Evolutionary conservation across 2,888 invertebrate genomes (phyloP).

Genomic region (Teinopalpus imperialis): DNA sequence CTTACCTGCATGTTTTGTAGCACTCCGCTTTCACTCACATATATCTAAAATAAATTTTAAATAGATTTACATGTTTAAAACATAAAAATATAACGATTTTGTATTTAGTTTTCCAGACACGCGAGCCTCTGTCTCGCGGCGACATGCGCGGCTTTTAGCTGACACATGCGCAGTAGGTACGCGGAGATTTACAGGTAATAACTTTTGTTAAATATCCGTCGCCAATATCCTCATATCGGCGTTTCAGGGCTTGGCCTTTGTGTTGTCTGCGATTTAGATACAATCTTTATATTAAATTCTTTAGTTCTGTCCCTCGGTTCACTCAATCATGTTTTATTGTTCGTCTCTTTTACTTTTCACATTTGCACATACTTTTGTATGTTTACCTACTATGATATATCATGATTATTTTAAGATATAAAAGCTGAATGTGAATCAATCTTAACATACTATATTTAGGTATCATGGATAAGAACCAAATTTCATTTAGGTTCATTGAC

Average conservation of each 20-base stretch:
- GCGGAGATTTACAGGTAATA: conserved; percentile 49
- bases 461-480: too few species aligned
- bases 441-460: too few species aligned
- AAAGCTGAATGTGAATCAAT: too few species aligned
- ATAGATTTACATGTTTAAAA: conserved; percentile 1
- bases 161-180: conserved; percentile 52
- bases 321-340: too few species aligned
- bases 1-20: conserved; percentile 13
- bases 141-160: conserved; percentile 57
- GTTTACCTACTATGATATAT: too few species aligned
- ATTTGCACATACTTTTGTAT: too few species aligned
- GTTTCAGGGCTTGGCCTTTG: conserved; percentile 59
- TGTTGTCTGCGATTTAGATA: conserved; percentile 24
- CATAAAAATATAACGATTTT: background rate
- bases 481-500: too few species aligned
- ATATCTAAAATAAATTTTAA: background rate
- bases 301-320: background rate
- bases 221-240: conserved; percentile 49
- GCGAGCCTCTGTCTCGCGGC: conserved; percentile 24
- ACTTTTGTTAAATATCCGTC: conserved; percentile 67
- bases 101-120: conserved; percentile 20
- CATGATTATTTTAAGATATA: too few species aligned
- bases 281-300: background rate
- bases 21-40: background rate
- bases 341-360: too few species aligned